phyloP scores from a whole-genome alignment of 1,140 invertebrate species.

The Euwallacea similis region DNA sequence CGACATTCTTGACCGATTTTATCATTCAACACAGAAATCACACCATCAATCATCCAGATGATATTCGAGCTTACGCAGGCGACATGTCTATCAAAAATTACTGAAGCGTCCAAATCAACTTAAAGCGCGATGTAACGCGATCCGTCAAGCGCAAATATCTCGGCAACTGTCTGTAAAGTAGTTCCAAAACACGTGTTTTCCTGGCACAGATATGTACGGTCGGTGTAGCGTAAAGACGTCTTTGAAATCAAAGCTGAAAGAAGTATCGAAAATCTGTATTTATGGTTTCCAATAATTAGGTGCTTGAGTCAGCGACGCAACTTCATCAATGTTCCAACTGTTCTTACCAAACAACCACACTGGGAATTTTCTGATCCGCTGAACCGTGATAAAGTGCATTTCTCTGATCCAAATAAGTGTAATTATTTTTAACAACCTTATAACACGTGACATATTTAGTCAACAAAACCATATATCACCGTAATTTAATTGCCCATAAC shows the following conservation, averaged over 20 bases:
- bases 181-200: slow-evolving; percentile 15
- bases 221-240: slow-evolving; percentile 20
- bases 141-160: slow-evolving; percentile 10
- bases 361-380: not conserved
- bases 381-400: not conserved
- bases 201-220: slow-evolving; percentile 10
- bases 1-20: too few species aligned
- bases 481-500: slow-evolving; percentile 19
- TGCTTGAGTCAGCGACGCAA: too few species aligned
- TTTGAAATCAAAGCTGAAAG: not conserved
- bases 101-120: slow-evolving; percentile 6
- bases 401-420: not conserved
- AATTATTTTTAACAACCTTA: slow-evolving; percentile 7
- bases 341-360: not conserved
- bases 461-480: slow-evolving; percentile 27
- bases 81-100: slow-evolving; percentile 16
- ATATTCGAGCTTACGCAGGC: not conserved
- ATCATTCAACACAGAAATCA: too few species aligned
- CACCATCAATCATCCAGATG: not conserved
- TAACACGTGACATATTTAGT: slow-evolving; percentile 25
- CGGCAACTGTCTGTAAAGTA: slow-evolving; percentile 7
- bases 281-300: too few species aligned
- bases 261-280: not conserved
- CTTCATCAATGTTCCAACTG: too few species aligned
- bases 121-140: slow-evolving; percentile 1